Base-by-base conservation (phyloP, 2,888 invertebrate species). In the Tiliacea citrago region DNA sequence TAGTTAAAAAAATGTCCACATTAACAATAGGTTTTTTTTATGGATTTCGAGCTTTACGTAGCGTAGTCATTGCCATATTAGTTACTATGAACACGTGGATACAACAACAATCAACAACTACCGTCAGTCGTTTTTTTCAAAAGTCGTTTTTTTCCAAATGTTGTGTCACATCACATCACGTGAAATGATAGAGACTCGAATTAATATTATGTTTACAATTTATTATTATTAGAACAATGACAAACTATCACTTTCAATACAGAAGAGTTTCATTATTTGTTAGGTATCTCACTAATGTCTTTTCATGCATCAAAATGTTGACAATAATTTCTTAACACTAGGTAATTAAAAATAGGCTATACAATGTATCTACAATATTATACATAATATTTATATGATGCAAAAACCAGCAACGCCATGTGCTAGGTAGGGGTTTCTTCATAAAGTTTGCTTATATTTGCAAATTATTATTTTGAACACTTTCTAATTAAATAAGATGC, bases 251-350 rank as follows among this genome's bases (percentile, higher is more conserved):
- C 66, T 79, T 66, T 83, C 57, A 69, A 75, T 86, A 86, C 74
- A 75, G 75, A 72, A 77, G 74, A 71, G 73, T 83, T 87, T 79
- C 77, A 87, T 81, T 77, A 51, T 87, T 76, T 77, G 77, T 84
- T 77, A 82, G 68, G 35, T 88, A 87, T 95, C 95, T 95, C 95
- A 95, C 95, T 95, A 94, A 92, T 94, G 95, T 95, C 95, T 95
- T 95, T 94, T 94, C 93, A 92, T 93, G 93, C 92, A 90, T 92
- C 84, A 86, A 89, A 88, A 85, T 84, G 80, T 89, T 88, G 86
- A 86, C 75, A 86, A 79, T 78, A 18, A 77, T 81, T 78, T 83
- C 86, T 86, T 87, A 88, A 76, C n/a, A 79, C 75, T 77, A 77
- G 13, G 42, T 77, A 57, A 83, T 85, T 88, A 81, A 83, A 81